These are phyloP conservation scores for Rhodeus uyekii DNA, from an alignment of 2,797 vertebrate genomes.

Conservation along the genomic window DNA sequence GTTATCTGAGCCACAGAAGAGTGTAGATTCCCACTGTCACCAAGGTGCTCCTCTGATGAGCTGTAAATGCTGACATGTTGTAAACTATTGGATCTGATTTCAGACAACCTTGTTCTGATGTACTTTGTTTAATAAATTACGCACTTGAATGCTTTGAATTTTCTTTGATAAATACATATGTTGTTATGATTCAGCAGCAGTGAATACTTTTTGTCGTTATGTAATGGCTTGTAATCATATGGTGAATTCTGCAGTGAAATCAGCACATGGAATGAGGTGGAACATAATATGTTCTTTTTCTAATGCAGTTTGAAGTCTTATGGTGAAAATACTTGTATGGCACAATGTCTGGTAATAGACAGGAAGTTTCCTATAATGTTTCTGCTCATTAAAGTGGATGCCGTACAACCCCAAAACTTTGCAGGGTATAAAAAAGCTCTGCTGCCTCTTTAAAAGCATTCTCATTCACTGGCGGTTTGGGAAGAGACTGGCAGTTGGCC, in stretches of 20 bases:
- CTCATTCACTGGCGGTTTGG: slow-evolving; percentile 62
- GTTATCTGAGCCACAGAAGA: slow-evolving; percentile 58
- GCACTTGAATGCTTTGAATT: background rate
- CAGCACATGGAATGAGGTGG: slow-evolving; percentile 13
- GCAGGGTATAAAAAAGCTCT: slow-evolving; percentile 15
- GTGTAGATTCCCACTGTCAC: slow-evolving; percentile 59
- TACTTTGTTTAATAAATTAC: slow-evolving; percentile 42
- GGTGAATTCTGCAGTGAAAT: slow-evolving; percentile 17
- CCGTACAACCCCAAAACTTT: slow-evolving; percentile 18
- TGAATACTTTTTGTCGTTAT: slow-evolving; percentile 28
- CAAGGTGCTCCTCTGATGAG: slow-evolving; percentile 68
- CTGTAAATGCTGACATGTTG: slow-evolving; percentile 75
- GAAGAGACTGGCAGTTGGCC: slow-evolving; percentile 72
- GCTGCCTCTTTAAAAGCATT: slow-evolving; percentile 60
- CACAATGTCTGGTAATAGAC: slow-evolving; percentile 37
- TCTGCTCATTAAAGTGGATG: slow-evolving; percentile 44
- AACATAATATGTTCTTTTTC: slow-evolving; percentile 15
- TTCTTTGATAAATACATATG: slow-evolving; percentile 20
- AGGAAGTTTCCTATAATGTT: slow-evolving; percentile 55
- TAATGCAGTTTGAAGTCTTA: slow-evolving; percentile 35
- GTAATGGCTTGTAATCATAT: slow-evolving; percentile 36
- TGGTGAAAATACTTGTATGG: slow-evolving; percentile 25
- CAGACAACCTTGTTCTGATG: slow-evolving; percentile 34
- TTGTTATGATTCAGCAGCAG: background rate
- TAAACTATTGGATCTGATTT: slow-evolving; percentile 73